These are phyloP conservation scores for Phylloscopus collybita DNA, from an alignment of 2,797 vertebrate genomes.

Conservation along the genomic window DNA sequence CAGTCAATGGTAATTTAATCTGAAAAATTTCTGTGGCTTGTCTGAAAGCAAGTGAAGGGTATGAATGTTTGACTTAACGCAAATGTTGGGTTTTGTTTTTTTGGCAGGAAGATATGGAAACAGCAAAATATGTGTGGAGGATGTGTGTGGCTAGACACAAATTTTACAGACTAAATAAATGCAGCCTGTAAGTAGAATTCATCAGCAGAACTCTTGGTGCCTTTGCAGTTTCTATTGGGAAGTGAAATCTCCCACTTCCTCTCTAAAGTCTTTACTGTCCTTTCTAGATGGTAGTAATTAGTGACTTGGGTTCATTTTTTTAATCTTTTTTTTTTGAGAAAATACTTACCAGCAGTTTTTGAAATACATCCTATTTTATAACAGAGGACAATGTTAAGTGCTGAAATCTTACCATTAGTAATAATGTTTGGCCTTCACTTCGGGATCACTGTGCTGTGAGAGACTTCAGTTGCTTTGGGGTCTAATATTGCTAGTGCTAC, in stretches of 20 bases:
- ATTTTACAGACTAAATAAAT: conserved; percentile 97
- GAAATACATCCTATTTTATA: neutral
- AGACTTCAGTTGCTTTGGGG: neutral
- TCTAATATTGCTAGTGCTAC: neutral
- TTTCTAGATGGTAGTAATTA: neutral
- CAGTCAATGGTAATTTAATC: neutral
- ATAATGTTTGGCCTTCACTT: neutral
- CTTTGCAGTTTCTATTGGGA: neutral
- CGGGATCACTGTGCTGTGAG: neutral
- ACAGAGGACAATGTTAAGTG: neutral
- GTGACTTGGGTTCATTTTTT: neutral
- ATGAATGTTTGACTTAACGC: neutral
- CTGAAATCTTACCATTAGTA: neutral
- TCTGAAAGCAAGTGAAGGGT: neutral
- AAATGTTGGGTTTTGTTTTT: conserved; percentile 42
- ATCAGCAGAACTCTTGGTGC: neutral
- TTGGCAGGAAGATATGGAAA: conserved; percentile 98
- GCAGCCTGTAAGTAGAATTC: conserved; percentile 89
- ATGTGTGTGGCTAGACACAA: conserved; percentile 96
- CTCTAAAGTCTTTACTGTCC: neutral
- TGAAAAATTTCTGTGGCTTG: neutral
- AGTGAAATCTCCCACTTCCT: neutral
- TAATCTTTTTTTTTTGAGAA: neutral
- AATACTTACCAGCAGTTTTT: neutral
- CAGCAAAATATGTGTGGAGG: conserved; percentile 98